Base-by-base conservation (phyloP, 2,113 vertebrate genomes). In the Apodemus speciosus region DNA sequence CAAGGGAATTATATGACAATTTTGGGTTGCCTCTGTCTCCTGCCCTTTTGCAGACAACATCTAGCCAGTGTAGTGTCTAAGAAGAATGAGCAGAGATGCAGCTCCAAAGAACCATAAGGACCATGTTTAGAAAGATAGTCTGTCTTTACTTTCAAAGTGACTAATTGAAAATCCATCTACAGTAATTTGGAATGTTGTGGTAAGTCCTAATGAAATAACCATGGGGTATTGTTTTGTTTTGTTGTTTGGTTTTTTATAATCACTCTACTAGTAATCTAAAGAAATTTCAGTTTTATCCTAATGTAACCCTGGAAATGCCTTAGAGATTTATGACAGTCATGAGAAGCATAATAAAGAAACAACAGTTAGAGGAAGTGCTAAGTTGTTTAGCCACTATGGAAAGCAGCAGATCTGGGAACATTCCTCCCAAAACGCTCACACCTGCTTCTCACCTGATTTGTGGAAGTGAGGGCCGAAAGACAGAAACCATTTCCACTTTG, bases 211-310 rank as follows among this genome's bases (percentile, higher is more conserved):
- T 66, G 51, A 91, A 92, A 93, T 93, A 90, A 56, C 76, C 81
- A 77, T 16, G 66, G 32, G 32, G 46, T 35, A 43, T 89, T 89
- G 56, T 89, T 95, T 90, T 32, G 35, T 62, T 71, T 71, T 71
- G n/a, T 69, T n/a, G 16, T 38, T 69, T 35, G 35, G 15, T 56
- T 11, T n/a, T 13, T 38, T 79, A n/a, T 23, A 11, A 72, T 85
- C 60, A 32, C 16, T 66, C 32, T 79, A 58, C 51, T 23, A 62
- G n/a, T 84, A 95, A 92, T 91, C 60, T 87, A 89, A 79, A 89
- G 58, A 89, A 46, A 84, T 92, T 75, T 75, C 32, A 25, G 85
- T 95, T 91, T 94, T 95, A 87, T 87, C 60, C 23, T 85, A 88
- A 68, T 14, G 23, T 71, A 89, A 71, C 38, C 85, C 94, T 87